Evolutionary conservation across 2,797 vertebrate genomes (phyloP).

Genomic region (Molossus alvarezi): DNA sequence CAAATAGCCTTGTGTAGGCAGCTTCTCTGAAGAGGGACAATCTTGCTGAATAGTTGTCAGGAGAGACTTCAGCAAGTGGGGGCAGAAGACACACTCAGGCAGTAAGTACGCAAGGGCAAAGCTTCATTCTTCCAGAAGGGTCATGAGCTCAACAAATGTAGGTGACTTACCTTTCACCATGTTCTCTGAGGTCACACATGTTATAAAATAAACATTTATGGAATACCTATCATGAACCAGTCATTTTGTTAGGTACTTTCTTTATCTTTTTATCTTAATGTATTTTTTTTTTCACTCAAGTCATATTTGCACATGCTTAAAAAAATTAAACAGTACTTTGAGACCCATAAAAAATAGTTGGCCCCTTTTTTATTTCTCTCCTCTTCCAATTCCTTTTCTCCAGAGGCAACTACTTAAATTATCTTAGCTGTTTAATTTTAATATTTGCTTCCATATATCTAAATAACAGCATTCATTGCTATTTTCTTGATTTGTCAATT

Average conservation of each 20-base stretch:
- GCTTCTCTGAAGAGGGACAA: neutral
- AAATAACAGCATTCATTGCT: neutral
- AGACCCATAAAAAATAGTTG: neutral
- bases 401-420: neutral
- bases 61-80: neutral
- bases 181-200: neutral
- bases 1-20: neutral
- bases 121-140: neutral
- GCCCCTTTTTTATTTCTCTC: neutral
- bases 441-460: conserved; percentile 5
- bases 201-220: conserved; percentile 1
- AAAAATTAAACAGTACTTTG: neutral
- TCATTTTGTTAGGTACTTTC: neutral
- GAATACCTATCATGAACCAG: neutral
- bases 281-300: conserved; percentile 40
- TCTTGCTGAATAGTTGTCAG: neutral
- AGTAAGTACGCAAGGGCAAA: neutral
- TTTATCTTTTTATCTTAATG: conserved; percentile 48
- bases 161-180: neutral
- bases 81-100: neutral
- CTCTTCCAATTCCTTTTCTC: neutral
- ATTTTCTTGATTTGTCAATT: conserved; percentile 61
- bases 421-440: conserved; percentile 2
- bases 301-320: conserved; percentile 4
- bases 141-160: neutral